Evolutionary conservation across 1,140 invertebrate species (phyloP).

Genomic region (Harpegnathos saltator): DNA sequence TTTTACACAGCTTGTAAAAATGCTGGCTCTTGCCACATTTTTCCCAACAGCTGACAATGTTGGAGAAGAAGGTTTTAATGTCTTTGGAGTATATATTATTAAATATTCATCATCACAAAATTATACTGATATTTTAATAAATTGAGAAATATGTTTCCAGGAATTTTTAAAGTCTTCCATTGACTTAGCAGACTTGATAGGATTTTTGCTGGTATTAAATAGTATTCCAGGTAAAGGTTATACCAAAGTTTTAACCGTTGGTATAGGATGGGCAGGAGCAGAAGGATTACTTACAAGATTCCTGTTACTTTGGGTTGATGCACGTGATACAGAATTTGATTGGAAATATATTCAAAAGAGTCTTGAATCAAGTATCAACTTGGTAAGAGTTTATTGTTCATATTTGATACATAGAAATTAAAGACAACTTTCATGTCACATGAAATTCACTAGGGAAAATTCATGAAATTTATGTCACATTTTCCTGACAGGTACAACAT

Average conservation of each 20-base stretch:
- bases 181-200: slow-evolving; percentile 97
- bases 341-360: slow-evolving; percentile 98
- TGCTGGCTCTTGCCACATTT: slow-evolving; percentile 98
- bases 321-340: slow-evolving; percentile 97
- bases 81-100: slow-evolving; percentile 89
- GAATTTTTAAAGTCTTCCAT: slow-evolving; percentile 97
- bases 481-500: slow-evolving; percentile 90
- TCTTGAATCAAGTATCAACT: slow-evolving; percentile 96
- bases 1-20: slow-evolving; percentile 97
- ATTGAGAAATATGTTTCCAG: slow-evolving; percentile 86
- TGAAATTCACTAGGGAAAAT: too few relatives aligned
- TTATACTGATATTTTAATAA: not conserved
- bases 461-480: slow-evolving; percentile 50
- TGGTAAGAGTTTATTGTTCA: slow-evolving; percentile 87
- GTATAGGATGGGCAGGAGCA: slow-evolving; percentile 98
- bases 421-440: too few relatives aligned
- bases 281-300: slow-evolving; percentile 96
- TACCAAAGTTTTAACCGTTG: slow-evolving; percentile 97
- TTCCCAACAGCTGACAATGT: slow-evolving; percentile 94
- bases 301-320: slow-evolving; percentile 96
- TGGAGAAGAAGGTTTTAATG: slow-evolving; percentile 88
- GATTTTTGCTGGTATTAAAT: slow-evolving; percentile 95
- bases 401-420: not conserved
- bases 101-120: slow-evolving; percentile 12
- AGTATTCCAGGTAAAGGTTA: slow-evolving; percentile 96